A percentile compares a stretch with the other conserved stretches of the same genome.
These are phyloP conservation scores for Phasianus colchicus DNA, from an alignment of 2,113 vertebrate species.

Conservation along the genomic window DNA sequence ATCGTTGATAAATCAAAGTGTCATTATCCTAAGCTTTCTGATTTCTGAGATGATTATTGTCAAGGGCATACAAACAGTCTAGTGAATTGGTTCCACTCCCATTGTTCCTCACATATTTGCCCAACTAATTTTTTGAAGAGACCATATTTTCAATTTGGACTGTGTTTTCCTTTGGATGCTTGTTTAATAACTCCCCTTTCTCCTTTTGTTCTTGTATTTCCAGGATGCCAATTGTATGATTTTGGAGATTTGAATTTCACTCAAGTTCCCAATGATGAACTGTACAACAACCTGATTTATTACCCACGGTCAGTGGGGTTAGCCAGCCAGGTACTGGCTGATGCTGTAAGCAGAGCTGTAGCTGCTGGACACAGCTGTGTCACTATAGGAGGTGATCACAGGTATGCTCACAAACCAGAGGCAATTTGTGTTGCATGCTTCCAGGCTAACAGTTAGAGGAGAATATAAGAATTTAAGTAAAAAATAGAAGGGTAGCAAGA, in stretches of 20 bases:
- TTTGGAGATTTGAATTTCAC: conserved; percentile 93
- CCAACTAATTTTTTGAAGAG: background rate
- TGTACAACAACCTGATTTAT: conserved; percentile 87
- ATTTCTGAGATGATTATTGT: background rate
- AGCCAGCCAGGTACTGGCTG: conserved; percentile 87
- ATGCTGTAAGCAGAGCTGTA: conserved; percentile 86
- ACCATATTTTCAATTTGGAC: background rate
- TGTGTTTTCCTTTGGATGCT: background rate
- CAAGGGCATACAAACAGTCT: background rate
- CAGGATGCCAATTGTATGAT: conserved; percentile 91
- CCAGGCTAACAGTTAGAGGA: background rate
- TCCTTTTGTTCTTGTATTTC: conserved; percentile 26
- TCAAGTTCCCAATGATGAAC: conserved; percentile 88
- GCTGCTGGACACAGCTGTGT: conserved; percentile 89
- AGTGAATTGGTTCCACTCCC: background rate
- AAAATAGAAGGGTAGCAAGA: background rate
- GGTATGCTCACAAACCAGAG: conserved; percentile 75
- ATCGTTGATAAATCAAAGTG: background rate
- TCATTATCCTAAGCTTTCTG: background rate
- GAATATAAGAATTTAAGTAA: background rate
- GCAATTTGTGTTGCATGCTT: background rate
- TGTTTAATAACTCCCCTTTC: background rate
- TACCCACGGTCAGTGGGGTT: conserved; percentile 92
- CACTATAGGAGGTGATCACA: conserved; percentile 96
- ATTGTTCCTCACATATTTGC: background rate